Evolutionary conservation across 2,113 vertebrate species (phyloP).

Genomic region (Melanocharis versteri): DNA sequence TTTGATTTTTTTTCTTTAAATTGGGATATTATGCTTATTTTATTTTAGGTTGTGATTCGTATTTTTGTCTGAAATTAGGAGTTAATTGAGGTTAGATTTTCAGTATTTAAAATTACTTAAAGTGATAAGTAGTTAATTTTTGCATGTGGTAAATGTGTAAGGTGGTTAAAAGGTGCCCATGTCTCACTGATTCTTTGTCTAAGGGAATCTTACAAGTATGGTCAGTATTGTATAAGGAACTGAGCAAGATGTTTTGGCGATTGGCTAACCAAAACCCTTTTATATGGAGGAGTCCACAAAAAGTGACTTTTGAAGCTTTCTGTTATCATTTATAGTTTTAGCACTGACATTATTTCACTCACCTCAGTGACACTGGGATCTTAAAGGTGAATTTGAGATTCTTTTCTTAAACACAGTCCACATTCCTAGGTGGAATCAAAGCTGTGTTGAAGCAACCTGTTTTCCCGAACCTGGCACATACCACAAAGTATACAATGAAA

Average conservation of each 20-base stretch:
- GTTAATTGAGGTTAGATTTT: neutral
- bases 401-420: neutral
- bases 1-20: neutral
- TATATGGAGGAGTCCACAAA: neutral
- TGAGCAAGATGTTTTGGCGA: neutral
- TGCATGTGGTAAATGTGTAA: neutral
- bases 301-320: neutral
- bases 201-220: neutral
- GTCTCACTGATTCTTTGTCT: neutral
- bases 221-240: neutral
- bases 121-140: neutral
- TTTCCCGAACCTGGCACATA: neutral
- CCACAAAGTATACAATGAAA: neutral
- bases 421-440: neutral
- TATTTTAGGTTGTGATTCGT: neutral
- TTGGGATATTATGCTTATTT: neutral
- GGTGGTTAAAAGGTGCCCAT: neutral
- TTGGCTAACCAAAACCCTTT: neutral
- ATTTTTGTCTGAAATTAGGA: neutral
- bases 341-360: neutral
- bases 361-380: neutral
- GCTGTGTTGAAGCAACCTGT: neutral
- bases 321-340: neutral
- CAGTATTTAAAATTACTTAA: neutral
- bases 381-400: neutral